Evolutionary conservation across 2,888 invertebrate species (phyloP), one percentile per base, ranked within the genome.

Genomic region (Podabrus alpinus): DNA sequence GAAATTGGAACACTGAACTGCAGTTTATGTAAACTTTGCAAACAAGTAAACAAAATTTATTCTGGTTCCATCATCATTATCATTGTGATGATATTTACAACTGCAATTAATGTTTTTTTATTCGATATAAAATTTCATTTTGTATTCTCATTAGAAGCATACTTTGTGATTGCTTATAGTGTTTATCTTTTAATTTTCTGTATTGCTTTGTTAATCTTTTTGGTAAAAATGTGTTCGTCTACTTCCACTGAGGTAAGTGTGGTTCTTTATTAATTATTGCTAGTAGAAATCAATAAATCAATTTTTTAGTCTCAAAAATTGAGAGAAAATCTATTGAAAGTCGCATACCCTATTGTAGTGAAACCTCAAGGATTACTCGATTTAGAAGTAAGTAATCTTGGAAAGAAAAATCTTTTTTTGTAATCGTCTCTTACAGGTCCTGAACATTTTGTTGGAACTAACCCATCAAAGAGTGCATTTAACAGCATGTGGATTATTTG

Each of bases 401-500:
- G 7, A n/a, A n/a, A 2, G 4, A n/a, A n/a, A 45, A n/a, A 13
- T 2, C 4, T 45, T n/a, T 7, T 7, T n/a, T 0, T 45, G 5
- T 0, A 4, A n/a, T 21, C 5, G 1, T 7, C 45, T 45, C 7
- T 75, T 75, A 45, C 16, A 75, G 75, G 59, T 69, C 0, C 21
- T 61, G 1, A 60, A 25, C 13, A 66, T 75, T 67, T 72, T 67
- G 9, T 60, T 75, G 13, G 69, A 72, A 66, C 45, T 72, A 16
- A 24, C 69, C 2, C 72, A 75, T 61, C 75, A 75, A 15, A 72
- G 67, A 7, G 69, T 75, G 5, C 9, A 64, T 16, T 75, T 75
- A 67, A 75, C 75, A 4, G 75, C 75, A 7, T 60, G 72, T 11
- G 69, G 59, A 59, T 60, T 75, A n/a, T 75, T 75, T 45, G 61